phyloP scores from a whole-genome alignment of 2,888 invertebrate species.

The Xiphydria camelus region DNA sequence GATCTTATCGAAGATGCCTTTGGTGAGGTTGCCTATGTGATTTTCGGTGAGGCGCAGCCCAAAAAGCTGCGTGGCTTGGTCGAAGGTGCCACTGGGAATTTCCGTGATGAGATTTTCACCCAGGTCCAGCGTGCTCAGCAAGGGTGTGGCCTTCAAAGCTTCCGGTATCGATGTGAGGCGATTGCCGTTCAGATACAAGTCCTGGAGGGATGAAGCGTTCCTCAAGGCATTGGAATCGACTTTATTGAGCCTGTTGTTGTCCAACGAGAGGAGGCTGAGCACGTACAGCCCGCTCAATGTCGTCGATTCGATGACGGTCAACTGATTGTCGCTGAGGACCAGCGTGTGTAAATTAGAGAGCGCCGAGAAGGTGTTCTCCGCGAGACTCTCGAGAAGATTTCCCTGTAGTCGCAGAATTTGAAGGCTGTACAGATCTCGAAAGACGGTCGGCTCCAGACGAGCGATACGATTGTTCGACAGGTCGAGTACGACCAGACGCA shows the following conservation, averaged over 20 bases:
- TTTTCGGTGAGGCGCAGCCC: slow-evolving; percentile 84
- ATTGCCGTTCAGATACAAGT: slow-evolving; percentile 82
- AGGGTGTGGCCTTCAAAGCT: slow-evolving; percentile 73
- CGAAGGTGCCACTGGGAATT: slow-evolving; percentile 79
- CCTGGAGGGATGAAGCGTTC: slow-evolving; percentile 79
- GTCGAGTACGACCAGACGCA: slow-evolving; percentile 76
- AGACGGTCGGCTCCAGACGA: slow-evolving; percentile 75
- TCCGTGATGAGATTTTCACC: slow-evolving; percentile 83
- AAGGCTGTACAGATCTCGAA: slow-evolving; percentile 76
- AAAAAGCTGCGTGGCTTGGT: slow-evolving; percentile 77
- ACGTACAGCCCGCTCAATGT: slow-evolving; percentile 78
- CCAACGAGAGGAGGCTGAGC: slow-evolving; percentile 75
- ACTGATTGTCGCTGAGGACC: slow-evolving; percentile 78
- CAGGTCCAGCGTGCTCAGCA: slow-evolving; percentile 79
- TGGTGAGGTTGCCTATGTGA: slow-evolving; percentile 77
- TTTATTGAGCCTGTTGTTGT: slow-evolving; percentile 76
- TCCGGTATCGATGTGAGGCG: slow-evolving; percentile 75
- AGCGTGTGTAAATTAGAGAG: slow-evolving; percentile 79
- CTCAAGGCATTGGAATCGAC: slow-evolving; percentile 76
- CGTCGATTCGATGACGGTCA: slow-evolving; percentile 74
- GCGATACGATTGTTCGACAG: slow-evolving; percentile 76
- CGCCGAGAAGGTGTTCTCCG: slow-evolving; percentile 78
- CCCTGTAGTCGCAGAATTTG: slow-evolving; percentile 81
- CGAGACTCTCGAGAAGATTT: slow-evolving; percentile 75
- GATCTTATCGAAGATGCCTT: slow-evolving; percentile 79